Evolutionary conservation across 2,113 vertebrate genomes (phyloP).

Genomic region (Gracilinanus agilis): DNA sequence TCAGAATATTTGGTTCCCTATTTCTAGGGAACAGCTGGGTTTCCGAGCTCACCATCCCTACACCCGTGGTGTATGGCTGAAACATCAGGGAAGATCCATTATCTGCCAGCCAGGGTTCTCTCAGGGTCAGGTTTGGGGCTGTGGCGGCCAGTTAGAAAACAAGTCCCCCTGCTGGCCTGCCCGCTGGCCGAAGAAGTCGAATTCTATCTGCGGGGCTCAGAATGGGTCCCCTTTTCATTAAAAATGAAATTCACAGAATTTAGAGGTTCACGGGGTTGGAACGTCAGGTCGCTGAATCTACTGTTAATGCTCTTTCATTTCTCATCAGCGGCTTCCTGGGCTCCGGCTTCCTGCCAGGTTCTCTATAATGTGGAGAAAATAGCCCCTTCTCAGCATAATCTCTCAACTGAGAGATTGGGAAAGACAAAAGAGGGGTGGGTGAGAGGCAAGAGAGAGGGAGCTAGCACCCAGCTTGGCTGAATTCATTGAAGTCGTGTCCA

Average conservation of each 20-base stretch:
- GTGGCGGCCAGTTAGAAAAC: conserved; percentile 39
- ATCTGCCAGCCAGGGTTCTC: conserved; percentile 48
- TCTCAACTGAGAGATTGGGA: conserved; percentile 32
- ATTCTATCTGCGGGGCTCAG: conserved; percentile 40
- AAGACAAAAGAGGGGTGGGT: conserved; percentile 48
- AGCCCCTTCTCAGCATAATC: conserved; percentile 62
- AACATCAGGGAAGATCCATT: conserved; percentile 48
- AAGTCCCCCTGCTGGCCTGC: conserved; percentile 24
- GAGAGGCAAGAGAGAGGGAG: conserved; percentile 42
- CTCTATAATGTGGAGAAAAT: conserved; percentile 29
- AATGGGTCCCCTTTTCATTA: conserved; percentile 50
- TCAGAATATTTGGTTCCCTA: conserved; percentile 20
- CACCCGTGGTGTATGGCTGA: background rate
- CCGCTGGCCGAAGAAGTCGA: conserved; percentile 45
- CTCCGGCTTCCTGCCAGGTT: conserved; percentile 41
- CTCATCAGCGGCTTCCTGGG: conserved; percentile 56
- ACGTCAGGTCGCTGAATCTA: conserved; percentile 46
- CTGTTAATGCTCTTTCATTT: conserved; percentile 48
- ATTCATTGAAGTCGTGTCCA: conserved; percentile 53
- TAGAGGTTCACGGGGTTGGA: conserved; percentile 46
- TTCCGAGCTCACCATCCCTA: conserved; percentile 12
- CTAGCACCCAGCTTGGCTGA: conserved; percentile 30
- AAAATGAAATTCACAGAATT: conserved; percentile 67
- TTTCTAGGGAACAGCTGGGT: conserved; percentile 39
- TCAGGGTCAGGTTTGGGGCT: conserved; percentile 31